Percentiles rank a stretch among this genome's conserved stretches.
These are phyloP conservation scores for Tetragnatha montana DNA, from an alignment of 2,888 invertebrate genomes.

Conservation along the genomic window DNA sequence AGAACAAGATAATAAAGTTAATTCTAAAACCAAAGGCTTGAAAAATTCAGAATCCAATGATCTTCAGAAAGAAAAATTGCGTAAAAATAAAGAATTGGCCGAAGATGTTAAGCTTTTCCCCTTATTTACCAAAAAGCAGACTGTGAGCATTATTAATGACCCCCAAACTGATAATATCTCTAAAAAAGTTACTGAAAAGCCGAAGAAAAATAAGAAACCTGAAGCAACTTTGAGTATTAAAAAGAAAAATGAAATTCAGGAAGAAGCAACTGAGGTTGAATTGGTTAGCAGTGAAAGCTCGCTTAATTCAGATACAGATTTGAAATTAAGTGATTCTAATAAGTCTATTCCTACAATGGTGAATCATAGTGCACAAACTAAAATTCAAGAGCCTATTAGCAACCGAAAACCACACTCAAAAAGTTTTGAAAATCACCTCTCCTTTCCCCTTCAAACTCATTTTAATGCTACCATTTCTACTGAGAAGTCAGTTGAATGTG, in stretches of 20 bases:
- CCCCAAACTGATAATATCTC: too few relatives aligned
- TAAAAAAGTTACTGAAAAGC: neutral
- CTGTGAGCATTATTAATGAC: neutral
- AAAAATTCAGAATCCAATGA: too few relatives aligned
- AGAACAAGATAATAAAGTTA: too few relatives aligned
- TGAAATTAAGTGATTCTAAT: neutral
- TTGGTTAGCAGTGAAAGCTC: neutral
- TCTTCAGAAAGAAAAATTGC: neutral
- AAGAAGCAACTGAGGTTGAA: neutral
- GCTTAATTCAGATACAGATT: neutral
- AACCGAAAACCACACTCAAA: neutral
- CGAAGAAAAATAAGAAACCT: neutral
- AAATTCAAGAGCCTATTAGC: neutral
- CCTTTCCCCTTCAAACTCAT: constrained; percentile 34
- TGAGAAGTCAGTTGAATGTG: neutral
- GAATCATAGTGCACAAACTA: neutral
- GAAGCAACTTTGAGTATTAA: neutral
- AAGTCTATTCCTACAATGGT: neutral
- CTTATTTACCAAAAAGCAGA: constrained; percentile 8
- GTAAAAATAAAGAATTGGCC: neutral
- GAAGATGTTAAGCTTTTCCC: constrained; percentile 21
- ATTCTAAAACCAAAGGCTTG: too few relatives aligned
- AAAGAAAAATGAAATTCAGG: constrained; percentile 6
- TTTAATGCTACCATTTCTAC: neutral
- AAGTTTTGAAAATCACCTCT: neutral